Evolutionary conservation across 2,888 invertebrate species (phyloP).

Genomic region (Pachymerium ferrugineum): DNA sequence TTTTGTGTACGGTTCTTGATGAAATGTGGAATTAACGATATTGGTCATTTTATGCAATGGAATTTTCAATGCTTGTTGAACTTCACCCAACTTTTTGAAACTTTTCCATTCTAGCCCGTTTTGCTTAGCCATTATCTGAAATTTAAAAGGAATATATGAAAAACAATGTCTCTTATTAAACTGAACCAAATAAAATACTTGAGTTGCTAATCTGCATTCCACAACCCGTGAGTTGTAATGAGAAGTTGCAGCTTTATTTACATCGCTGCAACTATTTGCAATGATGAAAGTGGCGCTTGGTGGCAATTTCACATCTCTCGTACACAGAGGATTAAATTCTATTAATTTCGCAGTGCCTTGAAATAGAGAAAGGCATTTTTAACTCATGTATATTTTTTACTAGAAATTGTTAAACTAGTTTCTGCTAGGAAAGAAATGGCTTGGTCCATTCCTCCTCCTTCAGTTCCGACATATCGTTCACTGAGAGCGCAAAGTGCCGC

Average conservation of each 20-base stretch:
- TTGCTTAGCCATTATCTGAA: slow-evolving; percentile 62
- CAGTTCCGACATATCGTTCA: slow-evolving; percentile 92
- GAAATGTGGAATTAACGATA: slow-evolving; percentile 60
- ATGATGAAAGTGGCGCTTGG: slow-evolving; percentile 81
- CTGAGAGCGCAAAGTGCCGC: slow-evolving; percentile 82
- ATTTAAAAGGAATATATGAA: slow-evolving; percentile 35
- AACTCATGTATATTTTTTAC: neutral
- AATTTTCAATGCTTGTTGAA: slow-evolving; percentile 63
- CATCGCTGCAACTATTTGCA: slow-evolving; percentile 78
- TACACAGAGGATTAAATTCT: slow-evolving; percentile 81
- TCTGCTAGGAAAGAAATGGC: slow-evolving; percentile 89
- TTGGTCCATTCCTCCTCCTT: slow-evolving; percentile 99
- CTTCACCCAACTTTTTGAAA: slow-evolving; percentile 62
- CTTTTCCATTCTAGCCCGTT: slow-evolving; percentile 59
- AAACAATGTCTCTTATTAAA: too few relatives aligned
- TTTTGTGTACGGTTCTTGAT: slow-evolving; percentile 62
- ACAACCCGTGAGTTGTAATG: slow-evolving; percentile 90
- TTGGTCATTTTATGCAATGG: slow-evolving; percentile 63
- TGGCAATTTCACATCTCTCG: slow-evolving; percentile 73
- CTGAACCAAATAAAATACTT: slow-evolving; percentile 61
- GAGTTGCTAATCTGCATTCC: slow-evolving; percentile 86
- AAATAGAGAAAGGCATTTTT: slow-evolving; percentile 47
- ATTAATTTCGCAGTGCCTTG: slow-evolving; percentile 81
- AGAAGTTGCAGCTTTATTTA: slow-evolving; percentile 86
- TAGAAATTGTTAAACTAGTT: slow-evolving; percentile 43